Evolutionary conservation across 2,797 vertebrate species (phyloP), one percentile per base, ranked within the genome.

Genomic region (Chrysocyon brachyurus): DNA sequence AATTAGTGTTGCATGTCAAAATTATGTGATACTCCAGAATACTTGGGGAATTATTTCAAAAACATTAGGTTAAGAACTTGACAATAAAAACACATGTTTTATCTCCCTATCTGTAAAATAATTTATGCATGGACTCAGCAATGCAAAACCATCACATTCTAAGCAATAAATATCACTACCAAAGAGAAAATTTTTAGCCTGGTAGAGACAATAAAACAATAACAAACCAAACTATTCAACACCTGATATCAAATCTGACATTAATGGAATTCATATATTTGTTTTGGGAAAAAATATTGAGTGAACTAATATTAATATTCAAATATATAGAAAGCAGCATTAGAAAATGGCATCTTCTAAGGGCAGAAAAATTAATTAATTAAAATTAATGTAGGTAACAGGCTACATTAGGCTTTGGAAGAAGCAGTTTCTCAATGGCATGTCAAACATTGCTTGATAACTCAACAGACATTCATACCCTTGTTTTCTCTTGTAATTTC

Each of bases 101-200:
- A 64, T 17, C 14, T 72, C 22, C 7, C n/a, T 12, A 40, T 49
- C 40, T 21, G n/a, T 66, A 91, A 94, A 59, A 83, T 78, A 56
- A 92, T 54, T 96, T 86, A 95, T 52, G 52, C 52, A 64, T 17
- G 33, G 56, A 82, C 61, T 84, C n/a, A 85, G 36, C 70, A 95
- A 56, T 54, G 19, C 24, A 94, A 93, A 96, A 36, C n/a, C 8
- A 81, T 94, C 46, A 90, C 36, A 63, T 84, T 72, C 15, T 24
- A 96, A 31, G 31, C 31, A 91, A 87, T 40, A 87, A 90, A 91
- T 5, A 12, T 33, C 92, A 19, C 28, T 72, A 73, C 11, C 59
- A 52, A 82, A 77, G 64, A 86, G 11, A 87, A 92, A 66, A 77
- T 75, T 87, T 66, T 87, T 64, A 73, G 49, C 24, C 16, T 59